These are phyloP conservation scores for Desmodus rotundus DNA, from an alignment of 2,113 vertebrate genomes.

Conservation along the genomic window DNA sequence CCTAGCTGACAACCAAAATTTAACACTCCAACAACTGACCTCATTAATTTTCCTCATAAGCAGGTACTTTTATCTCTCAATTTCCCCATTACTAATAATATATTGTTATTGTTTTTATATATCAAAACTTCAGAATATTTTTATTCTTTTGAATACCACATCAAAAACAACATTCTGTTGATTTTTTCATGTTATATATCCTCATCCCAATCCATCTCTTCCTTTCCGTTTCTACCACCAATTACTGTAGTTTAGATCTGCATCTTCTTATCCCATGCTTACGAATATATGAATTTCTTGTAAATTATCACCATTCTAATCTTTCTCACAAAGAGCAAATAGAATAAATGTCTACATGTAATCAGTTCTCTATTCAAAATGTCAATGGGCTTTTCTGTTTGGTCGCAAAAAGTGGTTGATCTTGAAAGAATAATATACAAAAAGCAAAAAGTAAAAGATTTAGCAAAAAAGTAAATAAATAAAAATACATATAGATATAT, in stretches of 20 bases:
- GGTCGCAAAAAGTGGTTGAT: background rate
- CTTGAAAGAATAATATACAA: background rate
- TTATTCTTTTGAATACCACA: background rate
- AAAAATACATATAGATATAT: background rate
- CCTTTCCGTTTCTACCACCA: background rate
- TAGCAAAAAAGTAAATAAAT: constrained; percentile 21
- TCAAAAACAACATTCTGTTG: background rate
- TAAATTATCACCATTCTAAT: constrained; percentile 24
- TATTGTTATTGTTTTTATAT: background rate
- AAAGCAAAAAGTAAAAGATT: no score
- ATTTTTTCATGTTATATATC: background rate
- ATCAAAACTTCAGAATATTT: background rate
- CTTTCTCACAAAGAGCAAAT: background rate
- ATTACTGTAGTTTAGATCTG: background rate
- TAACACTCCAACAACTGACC: background rate
- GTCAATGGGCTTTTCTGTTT: background rate
- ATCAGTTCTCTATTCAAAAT: constrained; percentile 7
- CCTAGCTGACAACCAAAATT: background rate
- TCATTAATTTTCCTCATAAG: constrained; percentile 15
- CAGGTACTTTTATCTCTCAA: background rate
- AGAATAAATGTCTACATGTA: background rate
- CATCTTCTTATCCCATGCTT: background rate
- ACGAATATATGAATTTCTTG: background rate
- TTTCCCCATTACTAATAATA: background rate
- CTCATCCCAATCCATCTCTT: background rate